Conservation (phyloP, 2,888 invertebrate species). For the Cephus nigrinus region DNA sequence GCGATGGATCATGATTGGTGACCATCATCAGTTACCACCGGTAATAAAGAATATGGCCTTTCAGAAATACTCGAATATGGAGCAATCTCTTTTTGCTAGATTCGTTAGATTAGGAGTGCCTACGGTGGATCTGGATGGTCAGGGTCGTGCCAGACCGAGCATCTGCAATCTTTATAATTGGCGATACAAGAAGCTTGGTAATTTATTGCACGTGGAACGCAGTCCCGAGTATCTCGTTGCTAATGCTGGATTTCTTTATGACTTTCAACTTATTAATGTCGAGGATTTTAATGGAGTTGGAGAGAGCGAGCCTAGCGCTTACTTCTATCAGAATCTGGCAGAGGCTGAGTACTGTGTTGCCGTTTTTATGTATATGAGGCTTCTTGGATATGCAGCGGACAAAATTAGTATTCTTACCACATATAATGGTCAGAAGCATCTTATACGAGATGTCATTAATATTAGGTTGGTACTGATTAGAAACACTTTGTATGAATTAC, state of each 20-base stretch:
- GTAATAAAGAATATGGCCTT: slow-evolving; percentile 99
- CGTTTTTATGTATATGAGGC: slow-evolving; percentile 97
- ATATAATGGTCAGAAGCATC: slow-evolving; percentile 98
- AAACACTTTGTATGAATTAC: not conserved
- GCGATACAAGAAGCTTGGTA: slow-evolving; percentile 96
- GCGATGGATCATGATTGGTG: slow-evolving; percentile 99
- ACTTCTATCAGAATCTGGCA: slow-evolving; percentile 96
- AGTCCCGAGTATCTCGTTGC: slow-evolving; percentile 88
- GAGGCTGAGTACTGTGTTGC: slow-evolving; percentile 97
- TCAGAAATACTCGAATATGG: slow-evolving; percentile 99
- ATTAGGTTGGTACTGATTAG: slow-evolving; percentile 61
- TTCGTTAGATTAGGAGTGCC: slow-evolving; percentile 97
- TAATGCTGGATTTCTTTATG: slow-evolving; percentile 92
- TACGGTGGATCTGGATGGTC: slow-evolving; percentile 96
- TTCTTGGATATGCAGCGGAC: slow-evolving; percentile 95
- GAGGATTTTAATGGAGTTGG: slow-evolving; percentile 97
- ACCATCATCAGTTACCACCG: slow-evolving; percentile 98
- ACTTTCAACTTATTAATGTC: slow-evolving; percentile 96
- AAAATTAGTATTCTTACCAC: slow-evolving; percentile 98
- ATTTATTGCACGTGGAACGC: slow-evolving; percentile 87
- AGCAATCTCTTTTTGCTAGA: slow-evolving; percentile 97
- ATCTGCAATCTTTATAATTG: slow-evolving; percentile 96
- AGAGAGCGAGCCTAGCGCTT: slow-evolving; percentile 97
- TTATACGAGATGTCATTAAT: slow-evolving; percentile 95
- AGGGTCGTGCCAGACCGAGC: slow-evolving; percentile 93